Conservation (phyloP, 2,113 vertebrate genomes). For the Ctenodactylus gundi region DNA sequence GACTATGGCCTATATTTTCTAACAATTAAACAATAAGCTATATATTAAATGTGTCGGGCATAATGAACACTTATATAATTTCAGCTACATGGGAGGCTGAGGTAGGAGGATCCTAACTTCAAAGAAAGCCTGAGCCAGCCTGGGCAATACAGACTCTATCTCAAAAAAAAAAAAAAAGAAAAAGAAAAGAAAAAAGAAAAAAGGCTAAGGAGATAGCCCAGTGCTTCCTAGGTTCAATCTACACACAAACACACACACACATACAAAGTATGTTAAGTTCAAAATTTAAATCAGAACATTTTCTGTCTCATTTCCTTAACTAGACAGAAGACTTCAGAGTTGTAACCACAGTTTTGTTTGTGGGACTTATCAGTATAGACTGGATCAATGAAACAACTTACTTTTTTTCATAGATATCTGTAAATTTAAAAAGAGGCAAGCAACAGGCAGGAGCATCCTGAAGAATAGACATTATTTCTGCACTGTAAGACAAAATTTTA, state of each 20-base stretch:
- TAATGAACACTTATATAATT: too few species aligned
- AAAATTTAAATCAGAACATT: neutral
- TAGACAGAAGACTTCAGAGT: neutral
- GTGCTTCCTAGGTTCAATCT: too few species aligned
- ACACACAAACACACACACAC: too few species aligned
- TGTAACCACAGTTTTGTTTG: neutral
- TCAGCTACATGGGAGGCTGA: too few species aligned
- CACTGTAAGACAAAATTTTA: constrained; percentile 82
- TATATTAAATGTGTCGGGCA: too few species aligned
- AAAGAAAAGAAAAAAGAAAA: neutral
- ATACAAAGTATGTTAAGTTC: neutral
- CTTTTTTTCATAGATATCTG: constrained; percentile 98
- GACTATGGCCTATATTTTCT: neutral
- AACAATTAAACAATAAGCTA: too few species aligned
- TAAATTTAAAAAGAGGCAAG: constrained; percentile 95
- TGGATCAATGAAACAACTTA: constrained; percentile 78
- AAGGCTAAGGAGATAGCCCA: too few species aligned
- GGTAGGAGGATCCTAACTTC: too few species aligned
- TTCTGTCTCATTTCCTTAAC: neutral
- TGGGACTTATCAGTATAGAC: neutral
- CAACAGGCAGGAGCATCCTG: constrained; percentile 97
- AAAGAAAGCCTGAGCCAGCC: too few species aligned
- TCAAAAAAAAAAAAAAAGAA: too few species aligned
- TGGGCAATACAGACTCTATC: too few species aligned
- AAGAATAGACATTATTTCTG: constrained; percentile 92